These are phyloP conservation scores for Poecilia picta DNA, from an alignment of 2,797 vertebrate genomes.

Conservation along the genomic window DNA sequence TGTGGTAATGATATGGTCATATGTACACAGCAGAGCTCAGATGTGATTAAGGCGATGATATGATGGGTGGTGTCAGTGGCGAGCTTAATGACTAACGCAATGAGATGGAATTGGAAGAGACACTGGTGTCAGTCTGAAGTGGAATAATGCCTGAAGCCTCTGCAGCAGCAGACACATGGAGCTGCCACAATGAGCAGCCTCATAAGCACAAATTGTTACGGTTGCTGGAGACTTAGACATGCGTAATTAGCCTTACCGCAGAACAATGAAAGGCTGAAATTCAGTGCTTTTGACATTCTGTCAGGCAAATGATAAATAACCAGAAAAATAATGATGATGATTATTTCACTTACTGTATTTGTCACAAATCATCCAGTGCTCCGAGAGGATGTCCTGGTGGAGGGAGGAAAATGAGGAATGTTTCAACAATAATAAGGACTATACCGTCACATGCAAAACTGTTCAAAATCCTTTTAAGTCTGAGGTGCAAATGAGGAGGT, in stretches of 20 bases:
- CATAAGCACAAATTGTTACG: conserved; percentile 69
- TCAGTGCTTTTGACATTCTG: conserved; percentile 73
- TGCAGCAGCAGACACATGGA: conserved; percentile 73
- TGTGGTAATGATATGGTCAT: conserved; percentile 75
- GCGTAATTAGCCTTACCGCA: conserved; percentile 70
- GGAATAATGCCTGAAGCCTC: conserved; percentile 71
- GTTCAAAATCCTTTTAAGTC: conserved; percentile 29
- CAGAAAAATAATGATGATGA: conserved; percentile 62
- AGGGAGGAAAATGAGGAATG: not conserved
- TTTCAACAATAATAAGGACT: conserved; percentile 48
- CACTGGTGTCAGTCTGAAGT: conserved; percentile 75
- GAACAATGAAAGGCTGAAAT: conserved; percentile 66
- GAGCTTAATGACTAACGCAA: conserved; percentile 77
- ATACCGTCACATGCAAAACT: conserved; percentile 14
- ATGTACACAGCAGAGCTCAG: conserved; percentile 73
- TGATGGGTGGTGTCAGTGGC: conserved; percentile 76
- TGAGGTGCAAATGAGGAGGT: conserved; percentile 12
- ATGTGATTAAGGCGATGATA: conserved; percentile 77
- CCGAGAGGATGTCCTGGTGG: conserved; percentile 30
- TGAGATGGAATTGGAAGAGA: conserved; percentile 77
- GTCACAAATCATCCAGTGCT: conserved; percentile 51
- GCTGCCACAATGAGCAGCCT: conserved; percentile 70
- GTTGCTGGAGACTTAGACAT: conserved; percentile 67
- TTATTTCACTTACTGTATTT: conserved; percentile 65
- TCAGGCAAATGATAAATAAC: conserved; percentile 71